Conservation (phyloP, 2,797 vertebrate species). For the Rhyacichthys aspro region DNA sequence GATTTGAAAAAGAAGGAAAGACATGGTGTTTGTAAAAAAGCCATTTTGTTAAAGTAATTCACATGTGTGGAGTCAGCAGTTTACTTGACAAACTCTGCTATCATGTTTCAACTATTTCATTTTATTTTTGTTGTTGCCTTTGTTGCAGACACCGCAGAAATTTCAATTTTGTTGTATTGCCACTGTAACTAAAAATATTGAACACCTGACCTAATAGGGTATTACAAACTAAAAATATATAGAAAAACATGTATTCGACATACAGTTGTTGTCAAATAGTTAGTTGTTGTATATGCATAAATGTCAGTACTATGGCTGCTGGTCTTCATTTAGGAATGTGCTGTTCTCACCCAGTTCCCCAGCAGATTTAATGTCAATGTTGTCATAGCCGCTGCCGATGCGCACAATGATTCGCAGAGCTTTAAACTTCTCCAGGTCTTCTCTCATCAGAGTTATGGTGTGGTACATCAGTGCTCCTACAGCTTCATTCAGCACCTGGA, state of each 20-base stretch:
- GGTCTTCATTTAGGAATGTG: constrained; percentile 4
- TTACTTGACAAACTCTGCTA: not conserved
- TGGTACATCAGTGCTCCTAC: constrained; percentile 99
- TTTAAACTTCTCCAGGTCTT: constrained; percentile 99
- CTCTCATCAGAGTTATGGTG: constrained; percentile 96
- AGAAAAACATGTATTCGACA: too few species aligned
- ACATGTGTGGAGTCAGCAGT: constrained; percentile 31
- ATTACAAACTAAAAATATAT: too few species aligned
- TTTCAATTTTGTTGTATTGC: too few species aligned
- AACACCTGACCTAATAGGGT: too few species aligned
- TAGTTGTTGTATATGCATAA: too few species aligned
- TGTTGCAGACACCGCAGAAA: too few species aligned
- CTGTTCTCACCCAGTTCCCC: constrained; percentile 89
- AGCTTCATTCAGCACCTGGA: constrained; percentile 96
- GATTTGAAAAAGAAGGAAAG: constrained; percentile 25
- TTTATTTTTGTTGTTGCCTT: too few species aligned
- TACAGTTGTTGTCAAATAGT: too few species aligned
- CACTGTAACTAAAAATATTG: too few species aligned
- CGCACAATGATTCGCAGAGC: constrained; percentile 96
- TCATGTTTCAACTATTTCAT: too few species aligned
- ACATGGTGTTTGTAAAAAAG: constrained; percentile 26
- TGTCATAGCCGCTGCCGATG: constrained; percentile 97
- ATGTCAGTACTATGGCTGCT: not conserved
- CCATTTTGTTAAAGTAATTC: constrained; percentile 19
- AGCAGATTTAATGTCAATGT: constrained; percentile 98